Evolutionary conservation across 2,888 invertebrate genomes (phyloP).

Genomic region (Esperia sulphurella): DNA sequence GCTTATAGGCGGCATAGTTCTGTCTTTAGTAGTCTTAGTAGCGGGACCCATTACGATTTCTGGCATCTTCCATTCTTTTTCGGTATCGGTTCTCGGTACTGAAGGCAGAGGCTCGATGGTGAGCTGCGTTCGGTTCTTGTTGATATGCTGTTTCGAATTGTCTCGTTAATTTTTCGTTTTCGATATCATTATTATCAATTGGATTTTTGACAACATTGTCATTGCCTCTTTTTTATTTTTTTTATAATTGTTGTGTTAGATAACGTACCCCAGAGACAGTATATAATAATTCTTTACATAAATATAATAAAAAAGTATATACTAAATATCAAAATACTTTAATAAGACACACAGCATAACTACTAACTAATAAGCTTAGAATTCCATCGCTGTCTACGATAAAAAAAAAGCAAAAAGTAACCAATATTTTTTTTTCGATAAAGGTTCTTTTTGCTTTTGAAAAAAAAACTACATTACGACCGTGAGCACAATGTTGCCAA

Average conservation of each 20-base stretch:
- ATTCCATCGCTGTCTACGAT: constrained; percentile 55
- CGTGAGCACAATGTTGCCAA: constrained; percentile 79
- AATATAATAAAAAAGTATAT: constrained; percentile 34
- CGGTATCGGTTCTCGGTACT: constrained; percentile 38
- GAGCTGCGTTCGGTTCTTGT: constrained; percentile 71
- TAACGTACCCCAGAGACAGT: constrained; percentile 19
- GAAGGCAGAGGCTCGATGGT: constrained; percentile 67
- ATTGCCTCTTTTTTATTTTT: constrained; percentile 27
- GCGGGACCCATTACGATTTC: constrained; percentile 58
- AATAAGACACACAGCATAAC: constrained; percentile 59
- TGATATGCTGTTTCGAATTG: constrained; percentile 73
- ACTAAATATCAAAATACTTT: constrained; percentile 25
- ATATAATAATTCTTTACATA: constrained; percentile 23
- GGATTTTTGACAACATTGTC: constrained; percentile 75
- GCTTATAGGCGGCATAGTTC: constrained; percentile 69
- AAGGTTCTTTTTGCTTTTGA: constrained; percentile 59
- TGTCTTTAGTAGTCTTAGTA: constrained; percentile 48
- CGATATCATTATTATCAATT: constrained; percentile 69
- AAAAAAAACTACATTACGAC: constrained; percentile 26
- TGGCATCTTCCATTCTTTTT: constrained; percentile 58
- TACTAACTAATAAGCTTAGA: constrained; percentile 65
- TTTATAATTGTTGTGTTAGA: constrained; percentile 28
- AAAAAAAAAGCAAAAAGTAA: constrained; percentile 60
- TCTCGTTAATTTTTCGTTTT: constrained; percentile 22
- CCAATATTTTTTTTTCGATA: constrained; percentile 30